phyloP scores from a whole-genome alignment of 2,888 invertebrate genomes.

The Rotaria magnacalcarata region DNA sequence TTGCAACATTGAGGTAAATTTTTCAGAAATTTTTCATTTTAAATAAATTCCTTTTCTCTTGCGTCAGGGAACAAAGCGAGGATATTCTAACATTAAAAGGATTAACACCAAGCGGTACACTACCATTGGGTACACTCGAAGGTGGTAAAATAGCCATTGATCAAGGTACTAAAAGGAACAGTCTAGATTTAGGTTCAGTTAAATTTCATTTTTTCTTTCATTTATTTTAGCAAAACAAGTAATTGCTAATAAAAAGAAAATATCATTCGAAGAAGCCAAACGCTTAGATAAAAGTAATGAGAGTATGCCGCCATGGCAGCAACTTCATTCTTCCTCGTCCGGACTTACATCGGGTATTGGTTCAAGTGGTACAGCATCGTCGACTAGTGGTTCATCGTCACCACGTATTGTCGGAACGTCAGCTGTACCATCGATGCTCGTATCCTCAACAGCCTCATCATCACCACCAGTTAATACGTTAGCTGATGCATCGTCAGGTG shows the following conservation, averaged over 20 bases:
- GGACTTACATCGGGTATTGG: background rate
- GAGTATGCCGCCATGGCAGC: conserved; percentile 43
- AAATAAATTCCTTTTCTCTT: too few relatives aligned
- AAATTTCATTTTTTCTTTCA: background rate
- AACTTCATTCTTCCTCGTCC: conserved; percentile 19
- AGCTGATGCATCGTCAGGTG: conserved; percentile 8
- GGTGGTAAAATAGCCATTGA: conserved; percentile 46
- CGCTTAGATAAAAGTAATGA: conserved; percentile 46
- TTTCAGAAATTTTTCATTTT: too few relatives aligned
- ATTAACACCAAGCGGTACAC: conserved; percentile 70
- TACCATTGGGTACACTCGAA: conserved; percentile 45
- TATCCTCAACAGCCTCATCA: background rate
- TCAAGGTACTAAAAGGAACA: conserved; percentile 34
- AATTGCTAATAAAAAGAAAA: conserved; percentile 40
- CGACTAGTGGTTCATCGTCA: background rate
- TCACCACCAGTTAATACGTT: background rate
- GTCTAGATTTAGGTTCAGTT: too few relatives aligned
- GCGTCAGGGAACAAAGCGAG: conserved; percentile 89
- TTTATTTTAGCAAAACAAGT: conserved; percentile 35
- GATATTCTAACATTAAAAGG: conserved; percentile 96
- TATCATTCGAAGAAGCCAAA: conserved; percentile 47
- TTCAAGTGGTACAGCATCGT: background rate
- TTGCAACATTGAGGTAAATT: conserved; percentile 48
- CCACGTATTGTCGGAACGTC: background rate
- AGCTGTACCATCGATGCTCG: background rate